Base-by-base conservation (phyloP, 2,888 invertebrate genomes). In the Scaptomyza tumidula region DNA sequence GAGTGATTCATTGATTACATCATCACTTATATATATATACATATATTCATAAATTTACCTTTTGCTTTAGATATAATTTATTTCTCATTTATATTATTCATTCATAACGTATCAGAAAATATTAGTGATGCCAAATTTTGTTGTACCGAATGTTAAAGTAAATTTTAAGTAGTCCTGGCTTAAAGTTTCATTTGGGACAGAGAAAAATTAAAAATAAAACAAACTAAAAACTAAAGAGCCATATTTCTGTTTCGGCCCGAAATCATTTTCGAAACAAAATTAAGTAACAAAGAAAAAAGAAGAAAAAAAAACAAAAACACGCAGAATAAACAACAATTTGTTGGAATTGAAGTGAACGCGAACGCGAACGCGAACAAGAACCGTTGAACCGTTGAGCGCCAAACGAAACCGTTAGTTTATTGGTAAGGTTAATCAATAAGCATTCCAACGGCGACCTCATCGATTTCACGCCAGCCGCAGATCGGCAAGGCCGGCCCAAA, bases 391-490 rank as follows among this genome's bases (percentile, higher is more conserved):
- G 10, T 10, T 33, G 10, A 33, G 9, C 6, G n/a, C n/a, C n/a
- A n/a, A n/a, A n/a, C n/a, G n/a, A n/a, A n/a, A n/a, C n/a, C n/a
- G n/a, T n/a, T n/a, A n/a, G 33, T 3, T 33, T 33, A 10, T 10
- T 10, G 33, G 1, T 7, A 10, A 33, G 33, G 31, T 31, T 6
- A 31, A 0, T 31, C 31, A 6, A 31, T 31, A 31, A 31, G 19
- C 33, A 35, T 35, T 35, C 35, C 64, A 48, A 78, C 76, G 82
- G 76, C 76, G 64, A 68, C 80, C 43, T 55, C 71, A 49, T 56
- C 72, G 59, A 45, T 63, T 1, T 10, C 16, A 19, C 71, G 33
- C 37, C 58, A 62, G 55, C 45, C 59, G 55, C 60, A 45, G 31
- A 48, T 54, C 63, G 78, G 75, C 63, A 63, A 54, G 39, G 7